These are phyloP conservation scores for Maniola jurtina DNA, from an alignment of 1,140 invertebrate species.

Conservation along the genomic window DNA sequence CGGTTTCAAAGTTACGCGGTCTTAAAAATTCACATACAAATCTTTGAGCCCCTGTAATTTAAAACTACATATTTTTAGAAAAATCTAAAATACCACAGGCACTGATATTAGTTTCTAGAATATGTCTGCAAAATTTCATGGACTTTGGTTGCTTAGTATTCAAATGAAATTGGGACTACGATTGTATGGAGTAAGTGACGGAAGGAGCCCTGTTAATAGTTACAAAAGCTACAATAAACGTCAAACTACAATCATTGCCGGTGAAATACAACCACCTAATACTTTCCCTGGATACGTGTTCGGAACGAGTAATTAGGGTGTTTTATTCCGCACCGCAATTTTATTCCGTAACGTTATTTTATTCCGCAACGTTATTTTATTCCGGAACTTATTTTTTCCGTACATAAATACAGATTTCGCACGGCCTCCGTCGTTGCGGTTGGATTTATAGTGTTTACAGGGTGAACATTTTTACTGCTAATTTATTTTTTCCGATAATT, in stretches of 20 bases:
- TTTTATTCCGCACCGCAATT: background rate
- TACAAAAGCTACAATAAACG: background rate
- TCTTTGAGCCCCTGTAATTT: no score
- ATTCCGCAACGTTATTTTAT: background rate
- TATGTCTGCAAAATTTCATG: no score
- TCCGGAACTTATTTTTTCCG: background rate
- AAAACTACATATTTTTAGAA: no score
- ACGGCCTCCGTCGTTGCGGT: background rate
- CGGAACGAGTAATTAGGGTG: background rate
- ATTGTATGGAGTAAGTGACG: no score
- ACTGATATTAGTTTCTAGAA: no score
- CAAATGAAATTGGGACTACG: no score
- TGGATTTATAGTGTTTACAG: constrained; percentile 10
- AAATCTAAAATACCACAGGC: no score
- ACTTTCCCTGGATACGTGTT: constrained; percentile 4
- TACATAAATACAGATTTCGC: constrained; percentile 12
- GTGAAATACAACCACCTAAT: background rate
- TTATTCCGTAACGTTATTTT: background rate
- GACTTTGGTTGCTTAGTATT: no score
- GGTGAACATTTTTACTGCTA: constrained; percentile 1
- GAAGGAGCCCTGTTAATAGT: no score
- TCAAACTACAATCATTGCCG: constrained; percentile 6
- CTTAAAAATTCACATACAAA: no score
- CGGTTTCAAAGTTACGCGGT: no score
- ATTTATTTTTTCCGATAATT: constrained; percentile 1